Evolutionary conservation across 2,888 invertebrate species (phyloP).

Genomic region (Maniola hyperantus): DNA sequence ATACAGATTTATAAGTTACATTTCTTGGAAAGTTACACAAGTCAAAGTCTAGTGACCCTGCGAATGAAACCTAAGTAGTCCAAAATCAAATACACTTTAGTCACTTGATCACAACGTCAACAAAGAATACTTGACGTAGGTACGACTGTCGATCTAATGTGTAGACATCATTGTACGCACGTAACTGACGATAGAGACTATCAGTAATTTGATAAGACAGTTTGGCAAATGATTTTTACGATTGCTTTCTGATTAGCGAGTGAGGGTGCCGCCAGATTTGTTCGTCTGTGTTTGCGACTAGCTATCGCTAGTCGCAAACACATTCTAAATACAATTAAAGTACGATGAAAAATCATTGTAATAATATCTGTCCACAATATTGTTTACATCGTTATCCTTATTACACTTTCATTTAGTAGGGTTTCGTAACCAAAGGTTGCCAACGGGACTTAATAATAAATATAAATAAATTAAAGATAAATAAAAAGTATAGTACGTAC

Average conservation of each 20-base stretch:
- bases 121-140: not conserved
- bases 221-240: constrained; percentile 34
- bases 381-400: too few species aligned
- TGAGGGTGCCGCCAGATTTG: not conserved
- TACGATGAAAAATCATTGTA: too few species aligned
- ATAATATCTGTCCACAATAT: too few species aligned
- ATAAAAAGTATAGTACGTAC: too few species aligned
- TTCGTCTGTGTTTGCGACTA: too few species aligned
- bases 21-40: too few species aligned
- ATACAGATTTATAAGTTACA: too few species aligned
- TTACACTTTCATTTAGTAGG: too few species aligned
- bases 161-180: constrained; percentile 4
- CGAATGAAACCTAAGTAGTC: not conserved
- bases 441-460: too few species aligned
- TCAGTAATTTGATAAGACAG: constrained; percentile 37
- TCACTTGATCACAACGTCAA: constrained; percentile 1
- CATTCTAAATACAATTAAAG: too few species aligned
- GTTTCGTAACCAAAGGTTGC: too few species aligned
- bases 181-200: constrained; percentile 21
- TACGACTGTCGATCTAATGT: constrained; percentile 6
- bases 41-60: not conserved
- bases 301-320: not conserved
- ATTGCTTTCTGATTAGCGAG: constrained; percentile 16
- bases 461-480: too few species aligned
- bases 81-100: not conserved